phyloP scores from a whole-genome alignment of 2,113 vertebrate genomes.

The Alces alces region DNA sequence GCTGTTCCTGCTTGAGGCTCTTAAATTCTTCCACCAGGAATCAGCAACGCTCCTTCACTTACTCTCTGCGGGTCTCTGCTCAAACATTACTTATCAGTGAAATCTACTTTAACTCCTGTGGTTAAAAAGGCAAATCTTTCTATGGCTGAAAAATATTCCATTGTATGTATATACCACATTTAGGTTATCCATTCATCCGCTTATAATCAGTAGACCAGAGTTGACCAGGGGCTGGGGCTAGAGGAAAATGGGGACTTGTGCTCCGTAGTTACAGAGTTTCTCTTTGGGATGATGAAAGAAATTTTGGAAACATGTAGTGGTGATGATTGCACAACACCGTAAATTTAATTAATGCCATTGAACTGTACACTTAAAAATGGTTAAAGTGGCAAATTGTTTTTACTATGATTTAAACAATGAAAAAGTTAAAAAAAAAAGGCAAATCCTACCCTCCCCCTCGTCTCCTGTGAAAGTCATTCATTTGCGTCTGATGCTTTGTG shows the following conservation, averaged over 20 bases:
- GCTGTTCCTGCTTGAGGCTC: not conserved
- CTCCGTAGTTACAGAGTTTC: not conserved
- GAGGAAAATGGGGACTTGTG: not conserved
- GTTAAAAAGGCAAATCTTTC: not conserved
- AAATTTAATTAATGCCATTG: not conserved
- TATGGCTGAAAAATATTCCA: not conserved
- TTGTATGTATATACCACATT: not conserved
- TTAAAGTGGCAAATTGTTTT: not conserved
- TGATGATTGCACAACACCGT: not conserved
- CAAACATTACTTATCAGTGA: not conserved
- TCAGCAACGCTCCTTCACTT: not conserved
- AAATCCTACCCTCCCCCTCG: not conserved
- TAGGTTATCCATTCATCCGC: not conserved
- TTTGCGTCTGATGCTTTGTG: not conserved
- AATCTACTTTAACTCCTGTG: not conserved
- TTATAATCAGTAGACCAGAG: not conserved
- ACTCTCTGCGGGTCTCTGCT: not conserved
- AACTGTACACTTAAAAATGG: not conserved
- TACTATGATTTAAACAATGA: not conserved
- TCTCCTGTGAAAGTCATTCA: not conserved
- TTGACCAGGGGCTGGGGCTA: not conserved
- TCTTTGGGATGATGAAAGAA: not conserved
- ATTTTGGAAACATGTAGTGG: not conserved
- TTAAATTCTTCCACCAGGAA: not conserved
- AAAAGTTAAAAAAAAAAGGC: not conserved